Base-by-base conservation (phyloP, 2,888 invertebrate species). In the Marasmarcha lunaedactyla region DNA sequence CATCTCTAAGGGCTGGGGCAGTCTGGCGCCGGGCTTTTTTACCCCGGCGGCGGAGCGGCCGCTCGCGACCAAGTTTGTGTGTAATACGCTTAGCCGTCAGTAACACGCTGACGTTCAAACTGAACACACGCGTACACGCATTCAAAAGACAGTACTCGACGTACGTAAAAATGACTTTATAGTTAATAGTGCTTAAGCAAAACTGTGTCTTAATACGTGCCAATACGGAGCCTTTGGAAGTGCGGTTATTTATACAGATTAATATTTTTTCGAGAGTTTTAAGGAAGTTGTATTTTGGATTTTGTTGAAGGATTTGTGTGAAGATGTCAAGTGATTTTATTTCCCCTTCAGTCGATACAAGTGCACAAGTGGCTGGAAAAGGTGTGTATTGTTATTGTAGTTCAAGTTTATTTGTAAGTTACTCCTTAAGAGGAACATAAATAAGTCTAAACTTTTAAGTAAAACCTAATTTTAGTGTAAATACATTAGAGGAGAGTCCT, bases 1-100 rank as follows among this genome's bases (percentile, higher is more conserved):
- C 81, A 77, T 77, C 83, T 70, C 83, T 83, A 78, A 71, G 77
- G 78, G 78, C 81, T 71, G 74, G 78, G 73, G 77, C 55, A 59
- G 63, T 59, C 60, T 83, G 83, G 83, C 83, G 83, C 83, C 81
- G 76, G 57, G 64, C 73, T 77, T 79, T 79, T 79, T 81, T 77
- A 74, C 77, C 76, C 77, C 63, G 70, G 59, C 55, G 4, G 35
- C 35, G 37, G 37, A 54, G 59, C 55, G 50, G 51, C n/a, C 51
- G 51, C 57, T 55, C 62, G 57, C 50, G 59, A 59, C 67, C 68
- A 70, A 69, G 60, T 65, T 64, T 64, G 60, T 53, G 7, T 20
- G 20, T n/a, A 59, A 57, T 59, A 57, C 51, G 49, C 44, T 48
- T 7, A 2, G n/a, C 51, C 55, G 55, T 54, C 65, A 79, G 81